Evolutionary conservation across 2,888 invertebrate genomes (phyloP).

Genomic region (Pterobdella sp.): DNA sequence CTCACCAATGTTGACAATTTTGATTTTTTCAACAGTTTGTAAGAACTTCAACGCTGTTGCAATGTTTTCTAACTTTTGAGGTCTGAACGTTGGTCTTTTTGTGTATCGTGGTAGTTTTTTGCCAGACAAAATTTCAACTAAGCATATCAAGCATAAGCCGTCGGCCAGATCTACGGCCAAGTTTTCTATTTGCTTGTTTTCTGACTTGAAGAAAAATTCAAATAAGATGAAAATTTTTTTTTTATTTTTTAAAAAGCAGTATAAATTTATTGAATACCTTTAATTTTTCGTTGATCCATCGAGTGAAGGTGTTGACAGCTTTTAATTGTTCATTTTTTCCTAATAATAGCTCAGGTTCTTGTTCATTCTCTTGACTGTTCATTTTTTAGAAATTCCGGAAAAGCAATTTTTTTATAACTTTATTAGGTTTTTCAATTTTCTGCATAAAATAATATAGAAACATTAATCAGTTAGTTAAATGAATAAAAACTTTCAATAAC

Average conservation of each 20-base stretch:
- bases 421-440: not conserved
- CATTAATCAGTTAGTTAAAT: no score
- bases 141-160: slow-evolving; percentile 61
- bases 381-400: no score
- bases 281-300: slow-evolving; percentile 85
- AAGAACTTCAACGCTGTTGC: slow-evolving; percentile 78
- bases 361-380: slow-evolving; percentile 24
- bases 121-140: slow-evolving; percentile 69
- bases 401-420: not conserved
- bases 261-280: slow-evolving; percentile 52
- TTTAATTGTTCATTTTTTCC: slow-evolving; percentile 88
- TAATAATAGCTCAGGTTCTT: slow-evolving; percentile 59
- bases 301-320: slow-evolving; percentile 81
- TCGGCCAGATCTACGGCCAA: slow-evolving; percentile 77
- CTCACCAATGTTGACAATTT: slow-evolving; percentile 88
- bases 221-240: not conserved
- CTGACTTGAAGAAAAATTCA: not conserved
- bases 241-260: not conserved
- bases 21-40: slow-evolving; percentile 72
- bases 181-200: slow-evolving; percentile 66
- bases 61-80: slow-evolving; percentile 86
- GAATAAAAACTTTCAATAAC: no score
- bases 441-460: no score
- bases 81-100: slow-evolving; percentile 74
- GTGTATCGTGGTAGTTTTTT: slow-evolving; percentile 73